phyloP scores from a whole-genome alignment of 23 tunicate species.

The Oikopleura dioica region DNA sequence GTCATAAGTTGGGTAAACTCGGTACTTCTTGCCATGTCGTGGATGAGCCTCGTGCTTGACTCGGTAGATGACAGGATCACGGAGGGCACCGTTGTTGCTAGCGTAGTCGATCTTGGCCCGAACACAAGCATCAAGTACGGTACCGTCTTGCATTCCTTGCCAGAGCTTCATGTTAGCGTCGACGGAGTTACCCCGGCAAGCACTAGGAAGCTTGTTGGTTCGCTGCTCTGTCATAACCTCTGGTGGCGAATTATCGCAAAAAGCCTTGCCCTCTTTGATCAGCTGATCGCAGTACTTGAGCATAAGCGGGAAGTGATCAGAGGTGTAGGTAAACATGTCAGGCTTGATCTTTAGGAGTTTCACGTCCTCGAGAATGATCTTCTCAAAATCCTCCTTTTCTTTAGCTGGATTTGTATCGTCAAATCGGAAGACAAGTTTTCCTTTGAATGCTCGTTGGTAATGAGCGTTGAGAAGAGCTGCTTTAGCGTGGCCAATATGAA shows the following conservation, averaged over 20 bases:
- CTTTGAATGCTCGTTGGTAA: conserved; percentile 29
- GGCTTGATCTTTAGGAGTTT: conserved; percentile 53
- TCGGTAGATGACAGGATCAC: conserved; percentile 94
- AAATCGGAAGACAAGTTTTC: conserved; percentile 83
- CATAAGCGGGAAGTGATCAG: conserved; percentile 68
- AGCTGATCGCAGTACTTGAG: conserved; percentile 29
- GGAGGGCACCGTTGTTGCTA: conserved; percentile 71
- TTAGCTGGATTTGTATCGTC: conserved; percentile 99
- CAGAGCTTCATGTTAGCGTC: conserved; percentile 65
- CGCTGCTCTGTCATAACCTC: conserved; percentile 62
- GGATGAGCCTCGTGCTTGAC: conserved; percentile 67
- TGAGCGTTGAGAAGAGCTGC: conserved; percentile 85
- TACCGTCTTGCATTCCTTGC: conserved; percentile 52
- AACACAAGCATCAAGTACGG: conserved; percentile 56
- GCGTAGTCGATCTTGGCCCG: conserved; percentile 66
- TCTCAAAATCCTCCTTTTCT: conserved; percentile 92
- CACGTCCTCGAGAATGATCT: conserved; percentile 83
- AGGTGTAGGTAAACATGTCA: conserved; percentile 58
- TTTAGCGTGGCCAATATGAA: conserved; percentile 95
- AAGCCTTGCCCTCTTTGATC: conserved; percentile 54
- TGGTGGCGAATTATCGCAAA: conserved; percentile 52
- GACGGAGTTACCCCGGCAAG: conserved; percentile 29
- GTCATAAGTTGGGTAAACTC: conserved; percentile 90
- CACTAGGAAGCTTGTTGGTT: conserved; percentile 26
- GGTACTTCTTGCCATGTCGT: conserved; percentile 40